Percentiles rank a stretch among this genome's conserved stretches.
phyloP scores from a whole-genome alignment of 2,797 vertebrate genomes.

The Aldrovandia affinis region DNA sequence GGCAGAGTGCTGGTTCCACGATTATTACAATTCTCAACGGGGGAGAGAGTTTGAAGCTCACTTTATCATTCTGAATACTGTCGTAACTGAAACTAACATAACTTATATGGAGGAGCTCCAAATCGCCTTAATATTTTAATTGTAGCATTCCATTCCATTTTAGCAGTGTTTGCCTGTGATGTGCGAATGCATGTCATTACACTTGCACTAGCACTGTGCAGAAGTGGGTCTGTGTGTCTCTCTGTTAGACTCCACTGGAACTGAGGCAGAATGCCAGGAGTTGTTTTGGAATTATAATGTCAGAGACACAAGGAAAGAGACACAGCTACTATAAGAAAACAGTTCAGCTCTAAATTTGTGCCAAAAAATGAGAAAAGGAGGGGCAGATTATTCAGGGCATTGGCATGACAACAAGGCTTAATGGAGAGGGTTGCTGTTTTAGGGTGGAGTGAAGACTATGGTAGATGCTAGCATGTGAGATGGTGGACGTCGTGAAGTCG shows the following conservation, averaged over 20 bases:
- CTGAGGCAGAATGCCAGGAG: constrained; percentile 12
- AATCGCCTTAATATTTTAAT: constrained; percentile 9
- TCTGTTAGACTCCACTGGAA: constrained; percentile 12
- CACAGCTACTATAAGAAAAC: background rate
- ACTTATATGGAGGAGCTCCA: constrained; percentile 5
- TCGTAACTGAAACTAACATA: background rate
- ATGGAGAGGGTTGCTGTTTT: no score
- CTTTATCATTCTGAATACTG: background rate
- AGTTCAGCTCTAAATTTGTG: background rate
- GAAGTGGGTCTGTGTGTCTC: constrained; percentile 9
- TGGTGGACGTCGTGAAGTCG: background rate
- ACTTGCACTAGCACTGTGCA: background rate
- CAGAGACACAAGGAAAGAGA: background rate
- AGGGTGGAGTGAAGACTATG: background rate
- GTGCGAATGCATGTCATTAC: background rate
- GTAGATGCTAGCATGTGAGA: background rate
- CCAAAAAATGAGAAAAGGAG: background rate
- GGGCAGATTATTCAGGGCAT: no score
- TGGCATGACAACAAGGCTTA: no score
- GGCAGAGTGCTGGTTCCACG: background rate
- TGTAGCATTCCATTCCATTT: background rate
- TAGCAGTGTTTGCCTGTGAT: background rate
- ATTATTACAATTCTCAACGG: background rate
- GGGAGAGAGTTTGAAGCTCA: background rate
- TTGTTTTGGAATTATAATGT: background rate